phyloP scores from a whole-genome alignment of 92 coral and sea anemone species.

The Epizoanthus scotinus region DNA sequence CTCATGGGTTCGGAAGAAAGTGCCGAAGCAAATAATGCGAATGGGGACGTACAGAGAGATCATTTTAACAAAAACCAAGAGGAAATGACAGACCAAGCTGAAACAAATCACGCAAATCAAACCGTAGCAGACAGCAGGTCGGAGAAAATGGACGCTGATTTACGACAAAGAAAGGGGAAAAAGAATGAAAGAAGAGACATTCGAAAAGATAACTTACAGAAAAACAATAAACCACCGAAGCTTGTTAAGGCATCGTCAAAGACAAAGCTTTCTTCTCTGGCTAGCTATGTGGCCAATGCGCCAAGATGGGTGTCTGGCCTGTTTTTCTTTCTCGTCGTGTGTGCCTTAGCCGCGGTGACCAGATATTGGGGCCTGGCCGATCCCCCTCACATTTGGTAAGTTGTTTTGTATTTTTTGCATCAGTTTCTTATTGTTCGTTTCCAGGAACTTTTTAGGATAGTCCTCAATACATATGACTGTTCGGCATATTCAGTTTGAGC shows the following conservation, averaged over 20 bases:
- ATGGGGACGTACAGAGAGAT: conserved; percentile 41
- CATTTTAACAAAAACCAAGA: conserved; percentile 4
- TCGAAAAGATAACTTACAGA: conserved; percentile 33
- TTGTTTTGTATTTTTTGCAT: neutral
- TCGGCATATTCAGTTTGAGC: too few species aligned
- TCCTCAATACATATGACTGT: neutral
- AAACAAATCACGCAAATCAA: conserved; percentile 20
- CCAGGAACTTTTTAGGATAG: neutral
- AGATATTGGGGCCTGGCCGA: conserved; percentile 17
- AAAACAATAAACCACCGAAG: conserved; percentile 23
- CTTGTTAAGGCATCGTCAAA: neutral
- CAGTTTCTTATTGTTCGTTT: neutral
- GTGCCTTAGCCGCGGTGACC: conserved; percentile 25
- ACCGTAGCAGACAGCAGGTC: conserved; percentile 3
- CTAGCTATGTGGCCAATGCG: neutral
- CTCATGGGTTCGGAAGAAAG: conserved; percentile 62
- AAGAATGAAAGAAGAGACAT: conserved; percentile 25
- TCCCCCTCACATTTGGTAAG: conserved; percentile 40
- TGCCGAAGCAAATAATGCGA: conserved; percentile 23
- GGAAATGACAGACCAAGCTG: conserved; percentile 10
- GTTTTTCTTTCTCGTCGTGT: conserved; percentile 27
- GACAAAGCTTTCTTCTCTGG: neutral
- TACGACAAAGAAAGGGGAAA: conserved; percentile 53
- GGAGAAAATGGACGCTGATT: conserved; percentile 39
- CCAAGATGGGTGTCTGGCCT: conserved; percentile 26